Evolutionary conservation across 2,888 invertebrate species (phyloP), one percentile per base, ranked within the genome.

Genomic region (Sympetrum striolatum): DNA sequence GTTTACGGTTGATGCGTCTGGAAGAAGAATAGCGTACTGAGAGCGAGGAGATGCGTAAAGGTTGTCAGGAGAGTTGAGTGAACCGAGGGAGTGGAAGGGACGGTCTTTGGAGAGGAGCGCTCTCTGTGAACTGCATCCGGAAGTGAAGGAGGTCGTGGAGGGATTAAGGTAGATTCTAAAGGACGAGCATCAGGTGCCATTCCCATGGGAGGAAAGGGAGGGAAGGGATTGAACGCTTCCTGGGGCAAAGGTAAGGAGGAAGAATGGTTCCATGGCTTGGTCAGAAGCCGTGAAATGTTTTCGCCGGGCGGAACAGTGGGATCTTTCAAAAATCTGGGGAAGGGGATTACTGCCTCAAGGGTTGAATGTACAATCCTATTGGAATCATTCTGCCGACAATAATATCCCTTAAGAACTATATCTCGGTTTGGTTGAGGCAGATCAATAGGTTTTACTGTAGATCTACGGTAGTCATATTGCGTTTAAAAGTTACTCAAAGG

Each of bases 61-160:
- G 73, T 73, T 73, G 25, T 73, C n/a, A 31, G 25, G 73, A 73
- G 73, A 25, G n/a, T 25, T 73, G 25, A 25, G 25, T 25, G 25
- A 25, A 12, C 18, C 31, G 25, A 73, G 73, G 73, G 73, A 73
- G 12, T 25, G 73, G 12, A 31, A 73, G 73, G 73, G 31, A 73
- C 12, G 73, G 25, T 14, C 25, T n/a, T 25, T 73, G 25, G 73
- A n/a, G 58, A n/a, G 31, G 25, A 82, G n/a, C 39, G 58, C n/a
- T 35, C 58, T 53, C 58, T 58, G 86, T 86, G 86, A 82, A 86
- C 86, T 86, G 86, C 86, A 86, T 86, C 86, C 86, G 86, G 86
- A 86, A 58, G 82, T 82, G 35, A 53, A 82, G 37, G 60, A 35
- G 58, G 82, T 6, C 37, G 86, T 53, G 86, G 31, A 86, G 22